Conservation (phyloP, 2,888 invertebrate genomes). For the Hedya salicella region DNA sequence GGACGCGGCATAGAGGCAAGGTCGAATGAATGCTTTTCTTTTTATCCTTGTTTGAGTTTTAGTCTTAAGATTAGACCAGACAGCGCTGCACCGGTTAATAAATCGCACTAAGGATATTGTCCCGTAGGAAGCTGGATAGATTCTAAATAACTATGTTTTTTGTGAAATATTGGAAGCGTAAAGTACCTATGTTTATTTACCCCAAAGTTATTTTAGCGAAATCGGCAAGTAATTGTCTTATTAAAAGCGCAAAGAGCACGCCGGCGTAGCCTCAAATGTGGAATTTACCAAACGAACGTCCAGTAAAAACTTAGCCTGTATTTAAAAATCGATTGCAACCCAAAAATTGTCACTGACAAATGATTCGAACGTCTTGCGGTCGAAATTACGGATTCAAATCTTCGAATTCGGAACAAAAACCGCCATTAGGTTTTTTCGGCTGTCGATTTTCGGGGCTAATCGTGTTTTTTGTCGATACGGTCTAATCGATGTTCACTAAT, state of each 20-base stretch:
- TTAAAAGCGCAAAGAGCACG: conserved; percentile 58
- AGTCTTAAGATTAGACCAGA: not conserved
- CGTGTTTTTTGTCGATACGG: conserved; percentile 80
- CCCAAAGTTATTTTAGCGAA: conserved; percentile 13
- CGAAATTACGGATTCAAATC: conserved; percentile 84
- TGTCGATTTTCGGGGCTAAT: conserved; percentile 83
- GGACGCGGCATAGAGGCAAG: conserved; percentile 56
- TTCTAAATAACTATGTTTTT: too few species aligned
- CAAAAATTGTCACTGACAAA: conserved; percentile 86
- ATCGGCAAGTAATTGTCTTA: conserved; percentile 58
- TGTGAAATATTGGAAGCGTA: too few species aligned
- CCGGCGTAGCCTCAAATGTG: conserved; percentile 53
- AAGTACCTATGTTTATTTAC: too few species aligned
- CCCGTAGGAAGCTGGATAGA: not conserved
- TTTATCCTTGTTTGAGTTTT: conserved; percentile 11
- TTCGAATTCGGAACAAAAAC: conserved; percentile 83
- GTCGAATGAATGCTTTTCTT: conserved; percentile 44
- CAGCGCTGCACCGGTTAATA: not conserved
- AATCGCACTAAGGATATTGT: not conserved
- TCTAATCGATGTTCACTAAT: conserved; percentile 83
- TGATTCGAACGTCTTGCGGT: conserved; percentile 84
- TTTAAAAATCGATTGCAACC: conserved; percentile 85
- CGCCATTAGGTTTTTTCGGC: conserved; percentile 82
- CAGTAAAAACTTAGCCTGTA: conserved; percentile 75
- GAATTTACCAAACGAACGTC: conserved; percentile 54